A percentile compares a stretch with the other conserved stretches of the same genome.
phyloP scores from a whole-genome alignment of 2,113 vertebrate species.

The Eulemur rufifrons region DNA sequence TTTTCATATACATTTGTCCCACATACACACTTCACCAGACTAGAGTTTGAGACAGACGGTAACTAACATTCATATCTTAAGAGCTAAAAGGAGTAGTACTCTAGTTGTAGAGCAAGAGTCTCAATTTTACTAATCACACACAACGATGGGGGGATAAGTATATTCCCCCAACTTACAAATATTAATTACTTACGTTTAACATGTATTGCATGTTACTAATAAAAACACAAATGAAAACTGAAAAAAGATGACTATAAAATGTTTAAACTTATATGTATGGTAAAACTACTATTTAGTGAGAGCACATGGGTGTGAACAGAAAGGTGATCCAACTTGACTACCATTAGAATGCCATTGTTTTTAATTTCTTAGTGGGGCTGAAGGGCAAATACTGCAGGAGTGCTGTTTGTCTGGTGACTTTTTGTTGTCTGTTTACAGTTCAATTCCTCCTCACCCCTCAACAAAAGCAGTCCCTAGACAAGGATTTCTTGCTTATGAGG shows the following conservation, averaged over 20 bases:
- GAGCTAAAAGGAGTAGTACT: not conserved
- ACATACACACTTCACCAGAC: not conserved
- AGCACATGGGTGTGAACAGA: not conserved
- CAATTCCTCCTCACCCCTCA: not conserved
- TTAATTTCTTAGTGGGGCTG: not conserved
- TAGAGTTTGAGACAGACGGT: not conserved
- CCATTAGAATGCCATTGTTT: too few relatives aligned
- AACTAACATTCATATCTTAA: not conserved
- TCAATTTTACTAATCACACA: not conserved
- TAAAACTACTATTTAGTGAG: not conserved
- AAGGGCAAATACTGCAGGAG: not conserved
- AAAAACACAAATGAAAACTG: not conserved
- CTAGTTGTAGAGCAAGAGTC: not conserved
- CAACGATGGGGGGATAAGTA: not conserved
- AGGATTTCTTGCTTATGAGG: not conserved
- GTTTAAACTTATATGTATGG: not conserved
- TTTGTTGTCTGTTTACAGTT: not conserved
- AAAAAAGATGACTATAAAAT: not conserved
- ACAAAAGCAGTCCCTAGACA: not conserved
- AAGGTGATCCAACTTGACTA: not conserved
- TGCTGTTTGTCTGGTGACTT: not conserved
- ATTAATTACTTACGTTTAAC: not conserved
- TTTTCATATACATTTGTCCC: not conserved
- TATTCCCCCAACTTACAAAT: not conserved
- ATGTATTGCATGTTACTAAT: not conserved